Evolutionary conservation across 2,797 vertebrate species (phyloP), one percentile per base, ranked within the genome.

Genomic region (Taenioides sp.): DNA sequence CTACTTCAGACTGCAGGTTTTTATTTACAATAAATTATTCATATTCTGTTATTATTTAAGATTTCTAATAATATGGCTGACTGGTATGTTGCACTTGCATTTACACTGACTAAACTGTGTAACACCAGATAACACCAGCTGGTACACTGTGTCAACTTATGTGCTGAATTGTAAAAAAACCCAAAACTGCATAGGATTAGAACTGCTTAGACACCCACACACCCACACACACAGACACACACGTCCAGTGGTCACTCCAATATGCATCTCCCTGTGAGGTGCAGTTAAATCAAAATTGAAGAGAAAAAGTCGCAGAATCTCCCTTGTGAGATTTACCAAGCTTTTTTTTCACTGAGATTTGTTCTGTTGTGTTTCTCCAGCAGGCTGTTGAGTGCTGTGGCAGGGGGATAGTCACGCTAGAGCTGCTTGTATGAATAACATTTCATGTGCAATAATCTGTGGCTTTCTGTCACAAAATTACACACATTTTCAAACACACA

Each of bases 381-480:
- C 85, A 87, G 87, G 86, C 87, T 88, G 85, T 80, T 86, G 88
- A 90, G 90, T 84, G 89, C 91, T 92, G 90, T 85, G 84, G 86
- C 86, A 82, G 83, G 82, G 87, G 91, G 91, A 92, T 92, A 92
- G 90, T 92, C 90, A 89, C 87, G 90, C 85, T 87, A 90, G 77
- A 91, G 85, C 87, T 91, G 81, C 90, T 91, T 89, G 88, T 90
- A 92, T 91, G 89, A 92, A 92, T 92, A 91, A 91, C 85, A 91
- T 92, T 92, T 91, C 90, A 91, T 91, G 90, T 91, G 89, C 90
- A 91, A 88, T 92, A 92, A 92, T 92, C 90, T 92, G 91, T 86
- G 83, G 84, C 89, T 91, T 91, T 88, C 86, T 84, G 83, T 84
- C 77, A 83, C 84, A 88, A 88, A 90, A 82, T 81, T 70, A 81